phyloP scores from a whole-genome alignment of 1,140 invertebrate genomes.

The Listronotus bonariensis region DNA sequence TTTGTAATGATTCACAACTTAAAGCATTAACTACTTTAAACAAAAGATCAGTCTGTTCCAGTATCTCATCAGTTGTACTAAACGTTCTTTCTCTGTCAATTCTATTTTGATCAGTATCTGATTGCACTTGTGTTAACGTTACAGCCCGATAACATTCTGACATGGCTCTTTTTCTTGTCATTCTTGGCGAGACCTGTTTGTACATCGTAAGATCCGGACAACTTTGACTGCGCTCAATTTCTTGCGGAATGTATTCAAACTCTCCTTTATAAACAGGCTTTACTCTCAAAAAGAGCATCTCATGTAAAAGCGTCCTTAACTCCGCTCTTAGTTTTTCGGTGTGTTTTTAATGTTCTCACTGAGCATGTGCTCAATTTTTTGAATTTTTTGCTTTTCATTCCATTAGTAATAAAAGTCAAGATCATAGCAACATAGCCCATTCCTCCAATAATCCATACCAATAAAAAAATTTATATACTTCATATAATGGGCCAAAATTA shows the following conservation, averaged over 20 bases:
- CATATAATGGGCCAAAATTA: slow-evolving; percentile 62
- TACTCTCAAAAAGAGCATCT: slow-evolving; percentile 50
- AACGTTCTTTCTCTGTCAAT: slow-evolving; percentile 81
- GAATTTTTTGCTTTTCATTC: slow-evolving; percentile 74
- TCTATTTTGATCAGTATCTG: slow-evolving; percentile 74
- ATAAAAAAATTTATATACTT: slow-evolving; percentile 73
- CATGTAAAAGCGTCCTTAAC: slow-evolving; percentile 57
- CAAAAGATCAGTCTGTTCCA: slow-evolving; percentile 73
- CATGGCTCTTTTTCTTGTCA: slow-evolving; percentile 64
- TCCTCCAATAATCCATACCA: slow-evolving; percentile 88
- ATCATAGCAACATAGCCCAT: slow-evolving; percentile 91
- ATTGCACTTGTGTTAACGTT: slow-evolving; percentile 67
- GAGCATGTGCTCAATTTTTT: slow-evolving; percentile 74
- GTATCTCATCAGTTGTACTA: slow-evolving; percentile 59
- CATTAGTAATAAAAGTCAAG: slow-evolving; percentile 80
- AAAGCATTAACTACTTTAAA: slow-evolving; percentile 75
- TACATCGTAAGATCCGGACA: slow-evolving; percentile 67
- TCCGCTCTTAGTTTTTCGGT: slow-evolving; percentile 78
- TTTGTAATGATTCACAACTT: slow-evolving; percentile 61
- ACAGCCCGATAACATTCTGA: slow-evolving; percentile 60
- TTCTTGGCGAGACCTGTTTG: slow-evolving; percentile 55
- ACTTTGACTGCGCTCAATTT: slow-evolving; percentile 59
- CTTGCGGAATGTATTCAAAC: slow-evolving; percentile 47
- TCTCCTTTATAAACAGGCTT: slow-evolving; percentile 62
- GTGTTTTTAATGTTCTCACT: slow-evolving; percentile 75